Percentiles rank a stretch among this genome's conserved stretches.
phyloP scores from a whole-genome alignment of 1,140 invertebrate genomes.

The Plutomurus gul region DNA sequence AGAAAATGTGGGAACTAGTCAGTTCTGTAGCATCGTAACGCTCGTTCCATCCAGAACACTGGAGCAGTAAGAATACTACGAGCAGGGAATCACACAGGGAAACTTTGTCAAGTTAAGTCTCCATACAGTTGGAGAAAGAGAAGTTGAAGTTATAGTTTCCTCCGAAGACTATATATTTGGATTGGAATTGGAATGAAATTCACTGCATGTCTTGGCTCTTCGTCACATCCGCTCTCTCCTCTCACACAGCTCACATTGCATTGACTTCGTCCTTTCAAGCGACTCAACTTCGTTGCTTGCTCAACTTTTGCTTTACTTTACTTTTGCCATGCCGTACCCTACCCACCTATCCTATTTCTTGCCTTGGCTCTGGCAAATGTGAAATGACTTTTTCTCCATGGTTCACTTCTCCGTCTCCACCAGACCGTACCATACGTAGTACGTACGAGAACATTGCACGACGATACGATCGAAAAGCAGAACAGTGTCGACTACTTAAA shows the following conservation, averaged over 20 bases:
- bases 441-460: neutral
- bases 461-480: neutral
- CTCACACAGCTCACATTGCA: neutral
- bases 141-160: conserved; percentile 24
- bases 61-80: neutral
- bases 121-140: conserved; percentile 14
- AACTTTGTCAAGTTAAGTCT: neutral
- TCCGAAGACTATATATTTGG: conserved; percentile 30
- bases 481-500: neutral
- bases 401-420: conserved; percentile 16
- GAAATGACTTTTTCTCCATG: conserved; percentile 10
- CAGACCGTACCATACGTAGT: neutral
- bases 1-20: conserved; percentile 12
- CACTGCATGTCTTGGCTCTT: conserved; percentile 36
- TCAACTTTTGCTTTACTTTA: neutral
- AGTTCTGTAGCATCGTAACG: neutral
- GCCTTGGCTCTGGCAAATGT: neutral
- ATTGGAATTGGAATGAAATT: conserved; percentile 43
- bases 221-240: conserved; percentile 36
- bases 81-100: neutral
- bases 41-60: neutral
- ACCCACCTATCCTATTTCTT: neutral
- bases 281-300: neutral
- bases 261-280: neutral
- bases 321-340: neutral